Evolutionary conservation across 2,888 invertebrate genomes (phyloP), one percentile per base, ranked within the genome.

Genomic region (Sphaerophoria taeniata): DNA sequence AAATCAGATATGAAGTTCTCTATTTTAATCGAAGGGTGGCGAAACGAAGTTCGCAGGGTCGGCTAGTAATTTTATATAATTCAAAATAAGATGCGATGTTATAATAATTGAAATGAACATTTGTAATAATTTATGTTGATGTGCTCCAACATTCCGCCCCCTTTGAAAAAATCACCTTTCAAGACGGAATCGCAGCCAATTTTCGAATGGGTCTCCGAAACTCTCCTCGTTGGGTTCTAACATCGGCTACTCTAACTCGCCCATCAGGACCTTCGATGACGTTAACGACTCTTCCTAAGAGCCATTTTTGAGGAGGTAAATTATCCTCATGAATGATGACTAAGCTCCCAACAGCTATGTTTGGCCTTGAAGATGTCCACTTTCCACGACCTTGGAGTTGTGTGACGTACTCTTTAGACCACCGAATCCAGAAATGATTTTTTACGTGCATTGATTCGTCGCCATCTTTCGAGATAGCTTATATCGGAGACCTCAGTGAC

Each of bases 341-440:
- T 0, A 76, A 3, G 43, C 16, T 14, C 2, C 65, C 65, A 31
- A 75, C 33, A 1, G 11, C n/a, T 14, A 65, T 55, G 16, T 75
- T 49, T 56, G 65, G 56, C 24, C 55, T 77, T 9, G 60, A 11
- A 6, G 63, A 5, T 2, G 14, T 16, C 72, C 71, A 65, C n/a
- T 78, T 71, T 31, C 56, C 33, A 39, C 71, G 36, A 36, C 47
- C 11, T 55, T 51, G 49, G 7, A 70, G 33, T 61, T 77, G 70
- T 16, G 34, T 39, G 63, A 60, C 47, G 16, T 39, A 74, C 9
- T 55, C 67, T 33, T 14, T 3, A 4, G 84, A 76, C 84, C 79
- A 80, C n/a, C 61, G 65, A 9, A 75, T 63, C 79, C 78, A 84
- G 24, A 87, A 86, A 2, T 75, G 72, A 12, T 65, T 75, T 51